Evolutionary conservation across 2,113 vertebrate genomes (phyloP).

Genomic region (Vicugna pacos): DNA sequence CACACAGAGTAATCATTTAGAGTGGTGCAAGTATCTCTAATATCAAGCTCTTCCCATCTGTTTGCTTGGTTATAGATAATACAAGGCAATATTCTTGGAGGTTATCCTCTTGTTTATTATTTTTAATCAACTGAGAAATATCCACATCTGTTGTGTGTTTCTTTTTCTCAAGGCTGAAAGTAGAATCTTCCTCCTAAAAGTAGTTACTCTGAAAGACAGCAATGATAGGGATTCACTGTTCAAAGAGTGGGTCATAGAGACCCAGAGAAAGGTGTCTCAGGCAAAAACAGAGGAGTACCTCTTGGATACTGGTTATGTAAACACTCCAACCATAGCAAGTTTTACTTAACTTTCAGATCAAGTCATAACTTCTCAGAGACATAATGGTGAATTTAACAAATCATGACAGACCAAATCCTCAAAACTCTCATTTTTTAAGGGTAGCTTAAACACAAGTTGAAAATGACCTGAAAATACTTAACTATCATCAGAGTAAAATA

Average conservation of each 20-base stretch:
- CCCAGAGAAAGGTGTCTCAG: not conserved
- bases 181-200: not conserved
- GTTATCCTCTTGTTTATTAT: not conserved
- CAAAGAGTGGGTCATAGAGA: not conserved
- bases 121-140: conserved; percentile 7
- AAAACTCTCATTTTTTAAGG: conserved; percentile 53
- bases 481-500: conserved; percentile 37
- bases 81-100: conserved; percentile 32
- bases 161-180: conserved; percentile 8
- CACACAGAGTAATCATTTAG: not conserved
- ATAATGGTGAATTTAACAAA: conserved; percentile 54
- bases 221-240: not conserved
- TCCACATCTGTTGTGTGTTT: conserved; percentile 25
- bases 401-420: conserved; percentile 29
- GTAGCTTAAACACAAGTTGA: conserved; percentile 66
- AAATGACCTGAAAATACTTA: conserved; percentile 60
- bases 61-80: not conserved
- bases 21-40: not conserved
- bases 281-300: not conserved
- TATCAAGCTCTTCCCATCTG: not conserved
- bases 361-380: conserved; percentile 41
- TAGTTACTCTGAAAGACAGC: conserved; percentile 15
- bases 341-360: conserved; percentile 59
- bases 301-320: conserved; percentile 21
- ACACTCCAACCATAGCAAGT: not conserved